phyloP scores from a whole-genome alignment of 1,140 invertebrate species.

The Acromyrmex charruanus region DNA sequence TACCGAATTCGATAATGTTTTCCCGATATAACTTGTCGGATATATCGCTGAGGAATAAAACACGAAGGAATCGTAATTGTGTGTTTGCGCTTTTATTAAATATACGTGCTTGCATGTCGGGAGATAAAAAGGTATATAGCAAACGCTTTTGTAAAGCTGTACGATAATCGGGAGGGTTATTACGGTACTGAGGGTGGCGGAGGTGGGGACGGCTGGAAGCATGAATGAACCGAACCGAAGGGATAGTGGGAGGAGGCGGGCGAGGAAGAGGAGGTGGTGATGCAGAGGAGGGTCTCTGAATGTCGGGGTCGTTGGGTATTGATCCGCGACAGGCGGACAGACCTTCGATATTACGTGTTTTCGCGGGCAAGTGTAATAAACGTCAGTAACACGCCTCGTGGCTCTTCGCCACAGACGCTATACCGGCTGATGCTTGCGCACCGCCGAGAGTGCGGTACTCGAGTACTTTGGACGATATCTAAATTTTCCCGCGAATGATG shows the following conservation, averaged over 20 bases:
- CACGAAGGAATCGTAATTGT: not conserved
- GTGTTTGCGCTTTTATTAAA: constrained; percentile 18
- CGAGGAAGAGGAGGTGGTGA: constrained; percentile 63
- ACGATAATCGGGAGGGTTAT: constrained; percentile 56
- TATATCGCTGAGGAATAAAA: not conserved
- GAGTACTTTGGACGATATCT: not conserved
- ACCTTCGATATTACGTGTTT: constrained; percentile 84
- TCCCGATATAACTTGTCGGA: not conserved
- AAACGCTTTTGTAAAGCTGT: constrained; percentile 17
- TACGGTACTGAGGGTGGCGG: constrained; percentile 68
- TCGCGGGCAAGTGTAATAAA: constrained; percentile 75
- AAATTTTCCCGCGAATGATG: constrained; percentile 60
- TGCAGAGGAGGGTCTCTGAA: constrained; percentile 82
- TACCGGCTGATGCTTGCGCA: not conserved
- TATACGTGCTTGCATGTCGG: not conserved
- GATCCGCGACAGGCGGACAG: constrained; percentile 81
- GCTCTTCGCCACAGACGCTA: constrained; percentile 1
- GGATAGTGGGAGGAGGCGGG: constrained; percentile 63
- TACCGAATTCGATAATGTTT: not conserved
- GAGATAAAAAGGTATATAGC: constrained; percentile 9
- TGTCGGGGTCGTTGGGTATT: constrained; percentile 87
- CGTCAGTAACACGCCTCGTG: constrained; percentile 76
- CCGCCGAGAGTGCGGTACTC: not conserved
- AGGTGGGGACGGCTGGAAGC: constrained; percentile 73
- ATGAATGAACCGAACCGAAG: constrained; percentile 83